Percentiles rank a stretch among this genome's conserved stretches.
Conservation (phyloP, 53 echinoderm and acorn worm species). For the Pentamera pediparva region DNA sequence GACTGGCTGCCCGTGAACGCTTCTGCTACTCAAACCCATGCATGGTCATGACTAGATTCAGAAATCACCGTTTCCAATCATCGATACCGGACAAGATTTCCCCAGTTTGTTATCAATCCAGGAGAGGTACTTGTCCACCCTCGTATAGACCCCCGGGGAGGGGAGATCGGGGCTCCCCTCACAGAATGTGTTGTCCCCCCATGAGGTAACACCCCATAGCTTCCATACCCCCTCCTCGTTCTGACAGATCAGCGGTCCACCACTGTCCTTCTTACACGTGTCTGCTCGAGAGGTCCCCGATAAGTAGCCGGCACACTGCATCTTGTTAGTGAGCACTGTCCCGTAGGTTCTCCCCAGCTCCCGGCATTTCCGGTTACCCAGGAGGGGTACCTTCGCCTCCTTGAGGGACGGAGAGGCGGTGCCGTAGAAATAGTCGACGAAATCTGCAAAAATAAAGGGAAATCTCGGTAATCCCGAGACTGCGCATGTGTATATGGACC, state of each 20-base stretch:
- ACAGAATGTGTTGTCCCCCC: conserved; percentile 82
- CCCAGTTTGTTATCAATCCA: conserved; percentile 68
- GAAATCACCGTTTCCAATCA: no score
- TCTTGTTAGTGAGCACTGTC: conserved; percentile 52
- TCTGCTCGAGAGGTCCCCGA: conserved; percentile 54
- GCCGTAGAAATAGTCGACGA: conserved; percentile 21
- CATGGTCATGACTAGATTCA: no score
- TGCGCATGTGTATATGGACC: no score
- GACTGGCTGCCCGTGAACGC: no score
- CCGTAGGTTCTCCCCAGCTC: conserved; percentile 52
- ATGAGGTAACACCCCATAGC: conserved; percentile 84
- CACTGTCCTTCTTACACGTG: conserved; percentile 93
- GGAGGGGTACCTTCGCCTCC: conserved; percentile 64
- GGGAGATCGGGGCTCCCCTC: conserved; percentile 43
- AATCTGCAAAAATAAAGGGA: conserved; percentile 27
- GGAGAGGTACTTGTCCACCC: conserved; percentile 60
- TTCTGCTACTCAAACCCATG: no score
- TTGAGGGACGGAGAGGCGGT: conserved; percentile 44
- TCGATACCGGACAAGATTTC: conserved; percentile 12
- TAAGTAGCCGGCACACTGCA: conserved; percentile 79
- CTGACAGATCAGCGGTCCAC: conserved; percentile 94
- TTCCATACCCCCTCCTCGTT: conserved; percentile 51
- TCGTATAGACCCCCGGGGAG: conserved; percentile 74
- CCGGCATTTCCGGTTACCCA: conserved; percentile 50
- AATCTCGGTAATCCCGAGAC: no score